Percentiles rank a stretch among this genome's conserved stretches.
Evolutionary conservation across 2,888 invertebrate genomes (phyloP).

Genomic region (Cephus pulcher): DNA sequence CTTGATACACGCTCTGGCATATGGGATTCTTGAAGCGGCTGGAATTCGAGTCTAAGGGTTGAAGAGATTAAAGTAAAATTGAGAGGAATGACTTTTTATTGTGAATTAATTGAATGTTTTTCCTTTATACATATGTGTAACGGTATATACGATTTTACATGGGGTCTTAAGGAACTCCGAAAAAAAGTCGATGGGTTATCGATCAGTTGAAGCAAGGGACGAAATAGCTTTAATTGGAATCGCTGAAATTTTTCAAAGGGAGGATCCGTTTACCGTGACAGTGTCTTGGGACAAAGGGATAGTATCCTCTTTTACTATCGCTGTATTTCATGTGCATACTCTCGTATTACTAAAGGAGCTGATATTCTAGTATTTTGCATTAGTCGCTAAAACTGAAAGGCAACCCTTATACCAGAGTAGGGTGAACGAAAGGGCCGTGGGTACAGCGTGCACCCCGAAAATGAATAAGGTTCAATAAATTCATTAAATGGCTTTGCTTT

Average conservation of each 20-base stretch:
- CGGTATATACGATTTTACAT: background rate
- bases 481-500: background rate
- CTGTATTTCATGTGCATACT: background rate
- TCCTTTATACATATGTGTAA: background rate
- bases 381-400: background rate
- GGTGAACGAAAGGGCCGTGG: background rate
- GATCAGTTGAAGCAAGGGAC: background rate
- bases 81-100: background rate
- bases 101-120: background rate
- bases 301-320: background rate
- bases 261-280: background rate
- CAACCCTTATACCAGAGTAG: background rate
- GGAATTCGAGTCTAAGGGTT: background rate
- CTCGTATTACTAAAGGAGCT: background rate
- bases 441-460: background rate
- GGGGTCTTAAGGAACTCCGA: background rate
- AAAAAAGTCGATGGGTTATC: background rate
- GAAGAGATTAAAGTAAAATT: background rate
- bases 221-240: background rate
- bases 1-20: background rate
- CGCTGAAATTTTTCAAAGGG: background rate
- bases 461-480: background rate
- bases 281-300: background rate
- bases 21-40: background rate
- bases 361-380: background rate